Evolutionary conservation across 2,888 invertebrate genomes (phyloP), one percentile per base, ranked within the genome.

Genomic region (Brachyptera risi): DNA sequence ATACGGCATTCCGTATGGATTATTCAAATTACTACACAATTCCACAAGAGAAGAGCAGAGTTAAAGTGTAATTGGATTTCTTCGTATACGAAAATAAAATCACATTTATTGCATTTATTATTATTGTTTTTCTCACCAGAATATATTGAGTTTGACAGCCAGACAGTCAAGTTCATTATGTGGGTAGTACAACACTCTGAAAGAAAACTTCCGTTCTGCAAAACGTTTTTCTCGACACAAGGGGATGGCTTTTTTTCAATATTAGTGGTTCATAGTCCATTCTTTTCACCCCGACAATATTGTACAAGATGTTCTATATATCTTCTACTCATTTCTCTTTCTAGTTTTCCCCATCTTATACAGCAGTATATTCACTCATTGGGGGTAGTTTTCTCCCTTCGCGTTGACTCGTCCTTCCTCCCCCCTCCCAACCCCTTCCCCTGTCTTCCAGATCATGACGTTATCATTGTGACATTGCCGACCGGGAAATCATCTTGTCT

Each of bases 101-200:
- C n/a, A n/a, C n/a, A n/a, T n/a, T n/a, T n/a, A n/a, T n/a, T n/a
- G n/a, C n/a, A n/a, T n/a, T n/a, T n/a, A n/a, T n/a, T n/a, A n/a
- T n/a, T n/a, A n/a, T n/a, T n/a, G n/a, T n/a, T n/a, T n/a, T n/a
- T n/a, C n/a, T n/a, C n/a, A n/a, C n/a, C n/a, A n/a, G n/a, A n/a
- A n/a, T n/a, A 15, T 21, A 19, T 19, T 11, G 5, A n/a, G n/a
- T n/a, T n/a, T n/a, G n/a, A n/a, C n/a, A n/a, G 13, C 42, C 42
- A 42, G 42, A 17, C 42, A 24, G 24, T 47, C 19, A 47, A 47
- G 19, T 47, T 24, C 23, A 24, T 24, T 21, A 47, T 15, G 24
- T 24, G 47, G 47, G 47, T 47, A 47, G 47, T 47, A 47, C 23
- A 13, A 47, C 9, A 47, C n/a, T n/a, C n/a, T 47, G 47, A 47